A percentile compares a stretch with the other conserved stretches of the same genome.
Conservation (phyloP, 2,113 vertebrate genomes). For the Cephalopholis sonnerati region DNA sequence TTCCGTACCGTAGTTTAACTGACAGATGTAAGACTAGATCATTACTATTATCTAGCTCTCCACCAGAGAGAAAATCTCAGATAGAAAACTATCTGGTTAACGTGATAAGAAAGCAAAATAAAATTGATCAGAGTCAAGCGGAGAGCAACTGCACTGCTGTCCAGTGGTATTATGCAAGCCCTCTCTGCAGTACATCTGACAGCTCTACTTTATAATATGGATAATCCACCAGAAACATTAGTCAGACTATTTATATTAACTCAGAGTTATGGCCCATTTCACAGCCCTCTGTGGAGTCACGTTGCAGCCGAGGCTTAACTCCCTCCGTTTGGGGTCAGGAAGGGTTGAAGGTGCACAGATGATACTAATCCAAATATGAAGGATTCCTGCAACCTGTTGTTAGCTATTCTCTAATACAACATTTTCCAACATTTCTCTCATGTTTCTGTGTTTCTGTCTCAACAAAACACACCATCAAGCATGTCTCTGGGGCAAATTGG, state of each 20-base stretch:
- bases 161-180: neutral
- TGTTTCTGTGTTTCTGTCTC: slow-evolving; percentile 21
- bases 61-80: neutral
- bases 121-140: neutral
- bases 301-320: slow-evolving; percentile 47
- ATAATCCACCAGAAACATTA: slow-evolving; percentile 65
- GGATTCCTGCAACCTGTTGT: slow-evolving; percentile 42
- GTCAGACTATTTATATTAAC: slow-evolving; percentile 63
- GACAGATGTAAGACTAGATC: too few relatives aligned
- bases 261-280: slow-evolving; percentile 51
- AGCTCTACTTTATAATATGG: slow-evolving; percentile 19
- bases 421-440: neutral
- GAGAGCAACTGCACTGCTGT: neutral
- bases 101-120: slow-evolving; percentile 5
- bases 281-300: slow-evolving; percentile 43
- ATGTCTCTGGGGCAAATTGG: slow-evolving; percentile 26
- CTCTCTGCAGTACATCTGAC: slow-evolving; percentile 38
- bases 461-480: slow-evolving; percentile 16
- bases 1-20: too few relatives aligned
- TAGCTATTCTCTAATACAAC: neutral
- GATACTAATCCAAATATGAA: slow-evolving; percentile 45
- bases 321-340: slow-evolving; percentile 30
- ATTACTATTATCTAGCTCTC: neutral
- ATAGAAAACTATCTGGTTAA: neutral
- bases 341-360: slow-evolving; percentile 35